phyloP scores from a whole-genome alignment of 2,113 vertebrate genomes.

The Motacilla alba region DNA sequence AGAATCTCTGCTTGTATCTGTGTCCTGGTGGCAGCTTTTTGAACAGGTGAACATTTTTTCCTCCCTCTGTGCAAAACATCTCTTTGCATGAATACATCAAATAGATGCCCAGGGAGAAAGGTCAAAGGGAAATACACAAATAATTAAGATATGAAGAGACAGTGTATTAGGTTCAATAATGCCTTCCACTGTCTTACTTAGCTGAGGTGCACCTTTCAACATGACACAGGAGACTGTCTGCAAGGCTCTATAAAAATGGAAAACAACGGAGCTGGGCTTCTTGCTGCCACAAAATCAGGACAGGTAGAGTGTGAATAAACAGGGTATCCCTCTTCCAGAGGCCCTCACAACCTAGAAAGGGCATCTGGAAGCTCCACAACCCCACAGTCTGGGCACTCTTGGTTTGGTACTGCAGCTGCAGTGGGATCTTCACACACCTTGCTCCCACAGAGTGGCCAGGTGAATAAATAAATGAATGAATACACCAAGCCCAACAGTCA shows the following conservation, averaged over 20 bases:
- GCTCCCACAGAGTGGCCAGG: neutral
- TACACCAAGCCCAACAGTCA: neutral
- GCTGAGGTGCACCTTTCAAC: neutral
- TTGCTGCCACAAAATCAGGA: neutral
- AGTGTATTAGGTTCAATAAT: constrained; percentile 4
- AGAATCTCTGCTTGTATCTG: constrained; percentile 69
- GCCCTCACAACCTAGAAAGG: fast-evolving
- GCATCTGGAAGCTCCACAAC: neutral
- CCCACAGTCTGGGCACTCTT: neutral
- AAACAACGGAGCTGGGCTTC: neutral
- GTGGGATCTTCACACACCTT: neutral
- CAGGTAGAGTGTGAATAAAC: neutral
- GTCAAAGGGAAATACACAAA: constrained; percentile 69
- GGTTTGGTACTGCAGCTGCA: neutral
- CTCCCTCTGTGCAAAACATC: constrained; percentile 62
- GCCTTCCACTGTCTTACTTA: neutral
- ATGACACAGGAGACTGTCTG: neutral
- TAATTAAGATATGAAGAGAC: constrained; percentile 71
- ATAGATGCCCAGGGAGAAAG: constrained; percentile 67
- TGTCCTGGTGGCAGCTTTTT: constrained; percentile 74
- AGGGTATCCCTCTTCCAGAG: neutral
- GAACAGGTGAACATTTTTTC: constrained; percentile 81
- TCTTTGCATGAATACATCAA: constrained; percentile 64
- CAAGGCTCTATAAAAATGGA: neutral
- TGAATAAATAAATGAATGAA: neutral